Conservation (phyloP, 1,140 invertebrate genomes). For the Atopsyche davidsoni region DNA sequence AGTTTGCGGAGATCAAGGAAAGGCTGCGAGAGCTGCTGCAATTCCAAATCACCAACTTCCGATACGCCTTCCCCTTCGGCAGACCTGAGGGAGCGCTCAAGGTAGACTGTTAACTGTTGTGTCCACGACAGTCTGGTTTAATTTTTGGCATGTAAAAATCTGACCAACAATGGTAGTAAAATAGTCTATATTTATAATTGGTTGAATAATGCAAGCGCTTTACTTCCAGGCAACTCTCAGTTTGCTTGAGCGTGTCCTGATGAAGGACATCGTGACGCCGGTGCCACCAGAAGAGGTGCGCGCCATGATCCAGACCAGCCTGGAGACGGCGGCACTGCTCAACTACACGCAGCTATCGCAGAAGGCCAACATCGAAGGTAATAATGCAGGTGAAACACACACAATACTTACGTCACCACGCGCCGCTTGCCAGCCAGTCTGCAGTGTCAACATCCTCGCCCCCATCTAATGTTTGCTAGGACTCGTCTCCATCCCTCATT, state of each 20-base stretch:
- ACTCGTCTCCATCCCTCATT: too few relatives aligned
- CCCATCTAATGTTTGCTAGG: too few relatives aligned
- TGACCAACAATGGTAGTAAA: too few relatives aligned
- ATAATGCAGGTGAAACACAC: slow-evolving; percentile 20
- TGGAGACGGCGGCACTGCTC: slow-evolving; percentile 95
- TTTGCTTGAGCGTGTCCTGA: slow-evolving; percentile 91
- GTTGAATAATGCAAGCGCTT: too few relatives aligned
- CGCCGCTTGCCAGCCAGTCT: too few relatives aligned
- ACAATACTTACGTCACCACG: too few relatives aligned
- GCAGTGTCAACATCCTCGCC: too few relatives aligned
- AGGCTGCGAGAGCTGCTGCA: slow-evolving; percentile 86
- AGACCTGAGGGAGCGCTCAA: slow-evolving; percentile 95
- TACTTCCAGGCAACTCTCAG: slow-evolving; percentile 74
- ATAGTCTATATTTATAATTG: too few relatives aligned
- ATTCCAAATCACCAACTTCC: slow-evolving; percentile 98
- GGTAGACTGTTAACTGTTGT: slow-evolving; percentile 34
- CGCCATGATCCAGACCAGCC: slow-evolving; percentile 90
- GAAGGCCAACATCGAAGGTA: slow-evolving; percentile 97
- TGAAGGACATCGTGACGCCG: slow-evolving; percentile 99
- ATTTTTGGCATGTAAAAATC: too few relatives aligned
- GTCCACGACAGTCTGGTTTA: too few relatives aligned
- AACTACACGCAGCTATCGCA: slow-evolving; percentile 95
- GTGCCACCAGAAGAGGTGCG: slow-evolving; percentile 95
- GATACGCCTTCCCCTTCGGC: slow-evolving; percentile 98
- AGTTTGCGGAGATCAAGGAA: slow-evolving; percentile 97